These are phyloP conservation scores for Holocentrus rufus DNA, from an alignment of 2,797 vertebrate genomes.

Conservation along the genomic window DNA sequence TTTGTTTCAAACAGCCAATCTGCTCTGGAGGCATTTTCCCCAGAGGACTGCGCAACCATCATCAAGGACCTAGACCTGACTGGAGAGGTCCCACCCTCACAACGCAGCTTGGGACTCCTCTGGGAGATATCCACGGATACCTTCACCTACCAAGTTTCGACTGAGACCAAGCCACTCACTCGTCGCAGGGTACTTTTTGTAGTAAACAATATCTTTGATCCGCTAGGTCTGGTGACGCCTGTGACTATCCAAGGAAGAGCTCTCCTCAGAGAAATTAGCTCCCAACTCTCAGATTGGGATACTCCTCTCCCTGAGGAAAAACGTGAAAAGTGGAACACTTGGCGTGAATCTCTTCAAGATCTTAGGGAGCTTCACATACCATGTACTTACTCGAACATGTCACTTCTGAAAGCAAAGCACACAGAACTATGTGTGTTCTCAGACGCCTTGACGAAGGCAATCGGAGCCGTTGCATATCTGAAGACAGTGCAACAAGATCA, in stretches of 20 bases:
- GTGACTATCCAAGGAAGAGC: too few relatives aligned
- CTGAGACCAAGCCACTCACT: too few relatives aligned
- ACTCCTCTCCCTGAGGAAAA: too few relatives aligned
- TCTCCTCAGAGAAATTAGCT: too few relatives aligned
- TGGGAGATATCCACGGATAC: conserved; percentile 1
- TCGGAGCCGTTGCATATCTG: not conserved
- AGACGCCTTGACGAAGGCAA: not conserved
- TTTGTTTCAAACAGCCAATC: not conserved
- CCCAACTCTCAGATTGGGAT: too few relatives aligned
- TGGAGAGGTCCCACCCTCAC: not conserved
- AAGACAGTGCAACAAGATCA: too few relatives aligned
- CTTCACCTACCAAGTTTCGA: too few relatives aligned
- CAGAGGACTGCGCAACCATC: conserved; percentile 9
- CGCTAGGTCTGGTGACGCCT: too few relatives aligned
- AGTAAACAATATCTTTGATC: too few relatives aligned
- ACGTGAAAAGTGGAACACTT: too few relatives aligned
- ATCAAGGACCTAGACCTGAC: not conserved
- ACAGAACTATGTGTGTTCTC: conserved; percentile 12
- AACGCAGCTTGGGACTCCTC: too few relatives aligned
- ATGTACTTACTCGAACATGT: conserved; percentile 9
- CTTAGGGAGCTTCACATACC: conserved; percentile 5
- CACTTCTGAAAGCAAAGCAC: conserved; percentile 6
- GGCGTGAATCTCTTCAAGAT: conserved; percentile 6
- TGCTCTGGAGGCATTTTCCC: conserved; percentile 5
- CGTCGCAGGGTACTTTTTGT: too few relatives aligned